Evolutionary conservation across 2,797 vertebrate species (phyloP).

Genomic region (Gila robusta): DNA sequence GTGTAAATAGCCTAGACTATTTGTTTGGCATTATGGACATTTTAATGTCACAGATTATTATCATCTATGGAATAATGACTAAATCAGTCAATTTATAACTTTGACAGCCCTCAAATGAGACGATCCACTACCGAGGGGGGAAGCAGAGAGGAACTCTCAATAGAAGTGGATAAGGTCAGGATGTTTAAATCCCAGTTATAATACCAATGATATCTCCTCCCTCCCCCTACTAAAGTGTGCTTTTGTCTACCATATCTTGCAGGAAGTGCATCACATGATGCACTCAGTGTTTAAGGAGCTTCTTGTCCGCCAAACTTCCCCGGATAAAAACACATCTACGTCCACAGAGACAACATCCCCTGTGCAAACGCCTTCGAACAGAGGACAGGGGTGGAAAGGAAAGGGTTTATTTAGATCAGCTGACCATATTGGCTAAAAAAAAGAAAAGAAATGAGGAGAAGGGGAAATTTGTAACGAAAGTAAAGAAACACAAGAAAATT

Average conservation of each 20-base stretch:
- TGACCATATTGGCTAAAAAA: conserved; percentile 65
- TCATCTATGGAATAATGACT: not conserved
- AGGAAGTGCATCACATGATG: conserved; percentile 87
- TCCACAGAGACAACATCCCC: conserved; percentile 32
- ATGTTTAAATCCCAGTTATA: not conserved
- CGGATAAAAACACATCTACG: conserved; percentile 47
- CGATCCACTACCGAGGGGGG: conserved; percentile 7
- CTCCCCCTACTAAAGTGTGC: not conserved
- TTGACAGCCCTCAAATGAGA: conserved; percentile 45
- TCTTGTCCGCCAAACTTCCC: conserved; percentile 68
- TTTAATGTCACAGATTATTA: not conserved
- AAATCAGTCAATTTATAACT: not conserved
- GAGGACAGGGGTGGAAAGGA: conserved; percentile 65
- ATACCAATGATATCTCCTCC: not conserved
- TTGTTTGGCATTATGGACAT: conserved; percentile 6
- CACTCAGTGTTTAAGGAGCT: conserved; percentile 88
- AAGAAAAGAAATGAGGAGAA: conserved; percentile 23
- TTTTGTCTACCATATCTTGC: conserved; percentile 34
- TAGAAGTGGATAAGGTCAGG: conserved; percentile 77
- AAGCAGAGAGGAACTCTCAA: conserved; percentile 62
- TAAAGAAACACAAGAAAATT: conserved; percentile 42
- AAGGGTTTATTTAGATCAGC: conserved; percentile 66
- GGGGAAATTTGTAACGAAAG: conserved; percentile 8
- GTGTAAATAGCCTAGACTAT: conserved; percentile 6
- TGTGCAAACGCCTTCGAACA: conserved; percentile 64